A percentile compares a stretch with the other conserved stretches of the same genome.
Evolutionary conservation across 2,113 vertebrate genomes (phyloP).

Genomic region (Pogona vitticeps): DNA sequence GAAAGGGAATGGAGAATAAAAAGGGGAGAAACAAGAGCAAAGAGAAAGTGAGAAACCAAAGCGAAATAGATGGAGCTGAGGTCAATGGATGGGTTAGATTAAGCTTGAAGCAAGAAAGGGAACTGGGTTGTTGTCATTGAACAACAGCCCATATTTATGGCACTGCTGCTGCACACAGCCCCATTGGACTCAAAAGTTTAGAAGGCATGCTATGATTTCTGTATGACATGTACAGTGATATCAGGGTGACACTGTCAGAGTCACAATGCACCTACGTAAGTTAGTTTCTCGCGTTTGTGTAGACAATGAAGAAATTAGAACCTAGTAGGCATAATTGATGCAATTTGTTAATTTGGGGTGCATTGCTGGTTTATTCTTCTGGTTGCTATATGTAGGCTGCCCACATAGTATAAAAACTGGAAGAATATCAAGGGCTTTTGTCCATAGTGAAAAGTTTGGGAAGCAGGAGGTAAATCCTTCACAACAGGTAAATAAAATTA

Average conservation of each 20-base stretch:
- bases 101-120: neutral
- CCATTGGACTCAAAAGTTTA: neutral
- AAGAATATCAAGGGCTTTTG: neutral
- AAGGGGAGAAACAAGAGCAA: neutral
- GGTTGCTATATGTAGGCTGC: neutral
- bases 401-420: neutral
- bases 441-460: neutral
- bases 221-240: neutral
- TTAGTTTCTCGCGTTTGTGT: neutral
- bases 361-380: neutral
- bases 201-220: neutral
- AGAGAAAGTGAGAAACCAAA: neutral
- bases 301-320: neutral
- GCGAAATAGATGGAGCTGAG: neutral
- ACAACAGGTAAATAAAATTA: neutral
- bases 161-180: neutral
- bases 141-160: neutral
- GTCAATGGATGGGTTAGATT: neutral
- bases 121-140: neutral
- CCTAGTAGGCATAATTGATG: too few species aligned
- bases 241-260: too few species aligned
- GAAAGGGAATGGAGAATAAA: neutral
- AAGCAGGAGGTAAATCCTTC: neutral
- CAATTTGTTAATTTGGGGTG: neutral
- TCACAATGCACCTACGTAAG: neutral